A percentile compares a stretch with the other conserved stretches of the same genome.
Evolutionary conservation across 92 coral and sea anemone genomes (phyloP).

Genomic region (Plumapathes pennacea): DNA sequence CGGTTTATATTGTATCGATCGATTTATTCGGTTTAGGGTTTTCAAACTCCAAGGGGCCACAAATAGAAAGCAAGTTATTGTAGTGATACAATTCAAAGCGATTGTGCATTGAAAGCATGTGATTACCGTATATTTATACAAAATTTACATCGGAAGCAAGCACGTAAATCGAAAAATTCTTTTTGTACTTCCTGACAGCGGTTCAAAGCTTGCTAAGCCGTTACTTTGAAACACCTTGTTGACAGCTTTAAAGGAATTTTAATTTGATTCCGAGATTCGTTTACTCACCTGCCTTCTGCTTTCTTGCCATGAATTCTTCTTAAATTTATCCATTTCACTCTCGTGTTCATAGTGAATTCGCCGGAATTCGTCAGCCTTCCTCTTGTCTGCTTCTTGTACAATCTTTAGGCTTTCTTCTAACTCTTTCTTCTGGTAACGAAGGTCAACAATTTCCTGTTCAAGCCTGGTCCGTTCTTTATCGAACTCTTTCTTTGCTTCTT

Average conservation of each 20-base stretch:
- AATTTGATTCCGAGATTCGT: not conserved
- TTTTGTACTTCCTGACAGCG: too few species aligned
- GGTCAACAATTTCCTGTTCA: conserved; percentile 76
- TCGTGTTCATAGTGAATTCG: conserved; percentile 92
- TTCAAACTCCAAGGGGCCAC: too few species aligned
- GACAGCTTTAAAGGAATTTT: not conserved
- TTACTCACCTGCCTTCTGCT: conserved; percentile 84
- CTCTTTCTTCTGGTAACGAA: conserved; percentile 64
- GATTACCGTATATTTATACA: too few species aligned
- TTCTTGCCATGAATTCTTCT: conserved; percentile 98
- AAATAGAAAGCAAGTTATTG: too few species aligned
- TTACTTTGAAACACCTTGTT: too few species aligned
- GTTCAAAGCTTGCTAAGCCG: too few species aligned
- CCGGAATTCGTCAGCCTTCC: conserved; percentile 87
- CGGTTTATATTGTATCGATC: too few species aligned
- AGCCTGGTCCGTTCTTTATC: conserved; percentile 83
- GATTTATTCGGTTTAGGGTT: too few species aligned
- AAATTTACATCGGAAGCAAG: too few species aligned
- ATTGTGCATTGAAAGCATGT: too few species aligned
- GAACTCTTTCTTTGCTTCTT: conserved; percentile 75
- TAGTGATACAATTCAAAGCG: too few species aligned
- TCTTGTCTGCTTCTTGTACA: conserved; percentile 90
- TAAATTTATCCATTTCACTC: conserved; percentile 78
- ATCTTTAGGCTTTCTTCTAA: conserved; percentile 70
- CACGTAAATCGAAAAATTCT: too few species aligned